Conservation (phyloP, 2,888 invertebrate genomes). For the Sphinx pinastri region DNA sequence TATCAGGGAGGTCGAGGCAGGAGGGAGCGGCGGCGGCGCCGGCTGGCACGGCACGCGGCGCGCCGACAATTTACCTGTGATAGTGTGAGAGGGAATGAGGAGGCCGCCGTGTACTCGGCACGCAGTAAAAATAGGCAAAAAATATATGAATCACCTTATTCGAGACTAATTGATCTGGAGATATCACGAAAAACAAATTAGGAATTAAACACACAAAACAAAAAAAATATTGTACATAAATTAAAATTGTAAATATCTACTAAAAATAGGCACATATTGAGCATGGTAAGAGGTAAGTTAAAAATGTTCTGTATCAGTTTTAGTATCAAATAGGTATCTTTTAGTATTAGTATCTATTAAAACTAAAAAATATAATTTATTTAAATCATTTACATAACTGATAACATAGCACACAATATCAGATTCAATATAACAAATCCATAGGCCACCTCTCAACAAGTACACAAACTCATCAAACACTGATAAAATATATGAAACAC, state of each 20-base stretch:
- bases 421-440: neutral
- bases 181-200: neutral
- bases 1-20: slow-evolving; percentile 59
- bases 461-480: neutral
- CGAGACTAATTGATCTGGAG: neutral
- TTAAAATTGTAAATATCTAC: too few relatives aligned
- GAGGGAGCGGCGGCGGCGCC: slow-evolving; percentile 60
- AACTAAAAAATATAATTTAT: too few relatives aligned
- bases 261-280: too few relatives aligned
- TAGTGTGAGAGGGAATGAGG: slow-evolving; percentile 29
- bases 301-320: too few relatives aligned
- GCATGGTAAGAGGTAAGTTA: too few relatives aligned
- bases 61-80: slow-evolving; percentile 46
- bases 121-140: neutral
- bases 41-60: slow-evolving; percentile 70
- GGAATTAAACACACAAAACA: neutral
- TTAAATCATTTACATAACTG: neutral
- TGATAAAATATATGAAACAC: slow-evolving; percentile 8
- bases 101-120: slow-evolving; percentile 10
- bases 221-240: too few relatives aligned
- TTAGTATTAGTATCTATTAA: too few relatives aligned
- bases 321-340: too few relatives aligned
- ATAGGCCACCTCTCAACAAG: neutral
- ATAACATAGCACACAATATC: neutral
- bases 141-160: neutral